These are phyloP conservation scores for Spheniscus mendiculus DNA, from an alignment of 2,113 vertebrate species.

Conservation along the genomic window DNA sequence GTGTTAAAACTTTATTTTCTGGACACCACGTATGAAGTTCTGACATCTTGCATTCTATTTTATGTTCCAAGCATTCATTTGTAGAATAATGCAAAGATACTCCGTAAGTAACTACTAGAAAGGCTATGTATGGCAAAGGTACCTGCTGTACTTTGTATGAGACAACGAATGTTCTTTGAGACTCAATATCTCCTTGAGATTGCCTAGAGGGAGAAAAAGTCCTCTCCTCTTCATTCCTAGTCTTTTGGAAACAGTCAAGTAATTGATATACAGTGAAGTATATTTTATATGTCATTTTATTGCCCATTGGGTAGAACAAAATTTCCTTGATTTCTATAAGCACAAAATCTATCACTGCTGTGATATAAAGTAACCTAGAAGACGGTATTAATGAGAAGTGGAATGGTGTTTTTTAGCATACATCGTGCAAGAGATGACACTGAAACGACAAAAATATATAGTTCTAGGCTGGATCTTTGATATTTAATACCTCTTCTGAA, in stretches of 20 bases:
- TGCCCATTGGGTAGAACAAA: not conserved
- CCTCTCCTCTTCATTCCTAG: not conserved
- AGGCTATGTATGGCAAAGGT: not conserved
- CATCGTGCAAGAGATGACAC: not conserved
- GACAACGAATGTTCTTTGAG: not conserved
- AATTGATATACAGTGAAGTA: not conserved
- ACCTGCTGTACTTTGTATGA: not conserved
- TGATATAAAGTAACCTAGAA: not conserved
- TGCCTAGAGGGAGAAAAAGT: not conserved
- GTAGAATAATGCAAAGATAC: not conserved
- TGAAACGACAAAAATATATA: not conserved
- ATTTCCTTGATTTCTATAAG: not conserved
- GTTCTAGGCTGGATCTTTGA: not conserved
- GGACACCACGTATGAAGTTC: not conserved
- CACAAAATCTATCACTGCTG: not conserved
- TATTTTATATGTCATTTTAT: not conserved
- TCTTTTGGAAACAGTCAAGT: not conserved
- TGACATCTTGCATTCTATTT: not conserved
- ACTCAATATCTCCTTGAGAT: not conserved
- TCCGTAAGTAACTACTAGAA: not conserved
- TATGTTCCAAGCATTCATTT: not conserved
- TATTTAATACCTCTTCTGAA: not conserved
- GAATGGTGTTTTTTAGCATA: not conserved
- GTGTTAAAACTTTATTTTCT: not conserved
- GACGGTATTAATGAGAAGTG: not conserved